Evolutionary conservation across 2,113 vertebrate species (phyloP).

Genomic region (Caloenas nicobarica): DNA sequence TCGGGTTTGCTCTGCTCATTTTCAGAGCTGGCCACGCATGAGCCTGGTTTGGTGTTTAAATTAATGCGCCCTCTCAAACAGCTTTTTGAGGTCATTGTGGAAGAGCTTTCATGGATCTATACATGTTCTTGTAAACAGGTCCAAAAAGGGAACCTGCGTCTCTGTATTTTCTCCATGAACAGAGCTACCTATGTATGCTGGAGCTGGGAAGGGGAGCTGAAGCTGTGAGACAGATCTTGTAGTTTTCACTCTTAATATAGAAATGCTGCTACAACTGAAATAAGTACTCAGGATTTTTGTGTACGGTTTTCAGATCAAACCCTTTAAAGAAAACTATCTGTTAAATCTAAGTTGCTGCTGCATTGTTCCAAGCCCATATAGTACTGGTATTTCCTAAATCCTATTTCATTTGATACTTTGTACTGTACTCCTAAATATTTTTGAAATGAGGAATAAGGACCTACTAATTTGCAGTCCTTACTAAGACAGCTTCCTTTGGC

Average conservation of each 20-base stretch:
- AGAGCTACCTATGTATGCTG: background rate
- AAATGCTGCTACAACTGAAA: background rate
- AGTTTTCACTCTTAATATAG: background rate
- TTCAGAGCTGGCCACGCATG: background rate
- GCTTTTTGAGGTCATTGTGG: background rate
- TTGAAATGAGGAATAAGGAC: conserved; percentile 19
- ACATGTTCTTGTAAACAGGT: background rate
- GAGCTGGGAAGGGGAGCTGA: background rate
- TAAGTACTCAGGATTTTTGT: background rate
- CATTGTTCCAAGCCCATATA: background rate
- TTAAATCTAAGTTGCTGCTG: background rate
- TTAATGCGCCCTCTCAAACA: background rate
- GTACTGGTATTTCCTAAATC: conserved; percentile 18
- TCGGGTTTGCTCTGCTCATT: background rate
- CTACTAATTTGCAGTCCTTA: conserved; percentile 41
- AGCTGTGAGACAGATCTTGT: background rate
- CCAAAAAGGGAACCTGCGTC: background rate
- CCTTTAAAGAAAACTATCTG: conserved; percentile 24
- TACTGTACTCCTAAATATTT: conserved; percentile 11
- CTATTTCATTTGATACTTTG: conserved; percentile 26
- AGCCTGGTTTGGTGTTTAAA: background rate
- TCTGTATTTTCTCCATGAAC: background rate
- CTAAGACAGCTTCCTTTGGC: conserved; percentile 13
- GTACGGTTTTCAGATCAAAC: background rate
- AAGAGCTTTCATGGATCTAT: background rate